phyloP scores from a whole-genome alignment of 2,797 vertebrate genomes.

The Sitta carolinensis region DNA sequence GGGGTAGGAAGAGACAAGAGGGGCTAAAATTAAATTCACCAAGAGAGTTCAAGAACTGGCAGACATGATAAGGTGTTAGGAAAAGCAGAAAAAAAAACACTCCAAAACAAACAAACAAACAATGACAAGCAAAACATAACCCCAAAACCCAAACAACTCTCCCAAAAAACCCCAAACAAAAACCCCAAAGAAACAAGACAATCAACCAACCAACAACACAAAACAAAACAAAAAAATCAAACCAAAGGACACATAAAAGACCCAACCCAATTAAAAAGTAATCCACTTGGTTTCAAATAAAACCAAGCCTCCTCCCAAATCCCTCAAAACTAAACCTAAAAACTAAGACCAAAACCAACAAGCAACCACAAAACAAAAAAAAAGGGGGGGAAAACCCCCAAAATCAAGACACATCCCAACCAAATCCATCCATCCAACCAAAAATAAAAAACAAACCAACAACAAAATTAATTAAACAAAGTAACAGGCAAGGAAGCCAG shows the following conservation, averaged over 20 bases:
- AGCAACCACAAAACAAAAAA: not conserved
- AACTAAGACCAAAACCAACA: not conserved
- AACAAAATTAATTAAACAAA: not conserved
- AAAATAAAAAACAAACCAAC: too few relatives aligned
- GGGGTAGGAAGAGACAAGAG: not conserved
- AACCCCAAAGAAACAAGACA: too few relatives aligned
- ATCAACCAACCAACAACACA: not conserved
- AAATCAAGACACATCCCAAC: not conserved
- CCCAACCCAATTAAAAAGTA: not conserved
- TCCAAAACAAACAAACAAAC: not conserved
- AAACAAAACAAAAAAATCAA: not conserved
- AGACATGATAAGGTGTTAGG: not conserved
- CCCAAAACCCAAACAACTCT: too few relatives aligned
- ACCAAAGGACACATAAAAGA: not conserved
- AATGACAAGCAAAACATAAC: not conserved
- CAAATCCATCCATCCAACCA: fast-evolving
- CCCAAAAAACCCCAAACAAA: not conserved
- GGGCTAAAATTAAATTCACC: not conserved
- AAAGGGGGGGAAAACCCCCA: fast-evolving
- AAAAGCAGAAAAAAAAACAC: not conserved
- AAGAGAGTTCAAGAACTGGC: not conserved
- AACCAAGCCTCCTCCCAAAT: not conserved
- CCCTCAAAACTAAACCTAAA: not conserved
- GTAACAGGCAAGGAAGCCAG: not conserved
- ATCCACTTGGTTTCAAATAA: not conserved